phyloP scores from a whole-genome alignment of 2,113 vertebrate genomes.

The Eubucco bourcierii region DNA sequence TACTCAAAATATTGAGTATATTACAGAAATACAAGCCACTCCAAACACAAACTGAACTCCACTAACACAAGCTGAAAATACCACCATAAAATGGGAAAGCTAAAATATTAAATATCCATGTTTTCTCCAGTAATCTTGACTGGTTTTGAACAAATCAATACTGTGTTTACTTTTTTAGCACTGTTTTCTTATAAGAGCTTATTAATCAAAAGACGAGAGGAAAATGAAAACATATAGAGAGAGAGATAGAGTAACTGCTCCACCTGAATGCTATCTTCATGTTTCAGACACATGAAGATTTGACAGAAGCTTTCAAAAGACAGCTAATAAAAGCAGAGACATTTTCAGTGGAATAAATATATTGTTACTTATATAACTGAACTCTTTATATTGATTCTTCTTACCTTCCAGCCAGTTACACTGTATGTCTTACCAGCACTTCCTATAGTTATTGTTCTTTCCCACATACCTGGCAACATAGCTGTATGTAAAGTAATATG shows the following conservation, averaged over 20 bases:
- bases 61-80: neutral
- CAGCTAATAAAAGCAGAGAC: neutral
- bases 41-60: neutral
- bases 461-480: constrained; percentile 96
- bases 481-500: constrained; percentile 73
- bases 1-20: no score
- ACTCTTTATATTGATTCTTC: neutral
- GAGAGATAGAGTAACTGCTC: neutral
- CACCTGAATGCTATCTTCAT: neutral
- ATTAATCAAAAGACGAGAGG: neutral
- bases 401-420: constrained; percentile 97
- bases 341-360: neutral
- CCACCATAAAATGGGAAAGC: neutral
- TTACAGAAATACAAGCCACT: neutral
- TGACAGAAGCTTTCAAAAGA: constrained; percentile 7
- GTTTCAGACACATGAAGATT: neutral
- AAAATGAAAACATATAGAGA: neutral
- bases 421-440: constrained; percentile 96
- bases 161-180: neutral
- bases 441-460: constrained; percentile 91
- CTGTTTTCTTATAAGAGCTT: neutral
- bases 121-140: neutral
- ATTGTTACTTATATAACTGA: neutral
- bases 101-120: neutral
- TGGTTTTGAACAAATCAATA: neutral